Evolutionary conservation across 2,797 vertebrate species (phyloP).

Genomic region (Galagoides demidoff): DNA sequence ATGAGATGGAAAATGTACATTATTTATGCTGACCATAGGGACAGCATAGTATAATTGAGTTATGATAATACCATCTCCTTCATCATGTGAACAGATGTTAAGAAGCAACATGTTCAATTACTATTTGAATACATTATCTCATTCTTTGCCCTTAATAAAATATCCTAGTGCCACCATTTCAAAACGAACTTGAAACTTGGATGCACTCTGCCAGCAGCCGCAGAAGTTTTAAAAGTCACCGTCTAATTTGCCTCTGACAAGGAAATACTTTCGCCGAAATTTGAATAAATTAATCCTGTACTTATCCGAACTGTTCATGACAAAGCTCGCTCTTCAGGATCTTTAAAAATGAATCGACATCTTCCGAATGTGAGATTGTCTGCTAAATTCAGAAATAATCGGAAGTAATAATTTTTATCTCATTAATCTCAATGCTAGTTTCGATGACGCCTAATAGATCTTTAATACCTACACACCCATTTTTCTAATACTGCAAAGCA

Average conservation of each 20-base stretch:
- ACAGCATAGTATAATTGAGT: not conserved
- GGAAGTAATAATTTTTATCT: conserved; percentile 70
- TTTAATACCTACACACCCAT: conserved; percentile 2
- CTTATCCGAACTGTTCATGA: not conserved
- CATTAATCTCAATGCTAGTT: conserved; percentile 68
- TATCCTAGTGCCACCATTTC: conserved; percentile 10
- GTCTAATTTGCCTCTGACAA: conserved; percentile 2
- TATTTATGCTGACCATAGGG: not conserved
- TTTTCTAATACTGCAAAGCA: conserved; percentile 50
- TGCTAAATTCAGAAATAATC: conserved; percentile 75
- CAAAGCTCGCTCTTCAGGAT: not conserved
- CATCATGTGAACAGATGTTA: conserved; percentile 36
- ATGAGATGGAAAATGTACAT: not conserved
- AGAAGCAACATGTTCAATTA: conserved; percentile 21
- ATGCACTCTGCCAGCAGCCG: not conserved
- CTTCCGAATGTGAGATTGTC: conserved; percentile 41
- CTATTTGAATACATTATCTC: conserved; percentile 35
- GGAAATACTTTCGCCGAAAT: not conserved
- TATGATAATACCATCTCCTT: conserved; percentile 16
- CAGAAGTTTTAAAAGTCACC: not conserved
- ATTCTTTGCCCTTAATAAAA: conserved; percentile 65
- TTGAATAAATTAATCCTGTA: conserved; percentile 15
- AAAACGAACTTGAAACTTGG: conserved; percentile 69
- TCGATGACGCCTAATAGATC: conserved; percentile 59
- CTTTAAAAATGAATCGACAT: conserved; percentile 51